phyloP scores from a whole-genome alignment of 2,113 vertebrate species.

The Balaenoptera acutorostrata region DNA sequence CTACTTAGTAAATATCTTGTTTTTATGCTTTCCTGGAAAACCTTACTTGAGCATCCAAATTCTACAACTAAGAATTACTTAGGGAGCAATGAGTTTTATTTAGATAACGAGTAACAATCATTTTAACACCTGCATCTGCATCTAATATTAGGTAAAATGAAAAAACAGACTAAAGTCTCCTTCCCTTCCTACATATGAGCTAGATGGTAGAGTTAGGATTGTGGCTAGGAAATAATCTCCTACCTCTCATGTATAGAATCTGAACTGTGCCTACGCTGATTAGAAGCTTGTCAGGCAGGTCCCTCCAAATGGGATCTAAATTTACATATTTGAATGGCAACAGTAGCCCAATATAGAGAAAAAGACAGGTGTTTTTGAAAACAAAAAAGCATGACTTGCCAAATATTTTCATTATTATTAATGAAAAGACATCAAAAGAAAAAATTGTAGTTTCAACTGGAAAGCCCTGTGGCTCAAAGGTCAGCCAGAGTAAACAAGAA shows the following conservation, averaged over 20 bases:
- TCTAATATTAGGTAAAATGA: background rate
- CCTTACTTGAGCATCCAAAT: background rate
- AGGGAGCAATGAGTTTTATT: background rate
- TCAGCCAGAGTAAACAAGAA: constrained; percentile 77
- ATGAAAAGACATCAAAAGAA: constrained; percentile 66
- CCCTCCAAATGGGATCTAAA: background rate
- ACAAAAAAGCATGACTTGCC: constrained; percentile 20
- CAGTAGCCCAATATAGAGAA: background rate
- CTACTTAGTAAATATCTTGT: background rate
- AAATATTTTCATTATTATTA: constrained; percentile 64
- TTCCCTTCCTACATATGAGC: background rate
- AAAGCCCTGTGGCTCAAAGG: constrained; percentile 67
- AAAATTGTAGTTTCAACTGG: constrained; percentile 66
- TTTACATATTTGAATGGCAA: background rate
- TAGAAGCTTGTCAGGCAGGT: background rate
- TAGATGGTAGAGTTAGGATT: background rate
- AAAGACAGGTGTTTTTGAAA: constrained; percentile 54
- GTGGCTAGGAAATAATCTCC: background rate
- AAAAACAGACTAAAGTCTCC: background rate
- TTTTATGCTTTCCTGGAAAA: background rate
- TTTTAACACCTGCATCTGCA: background rate
- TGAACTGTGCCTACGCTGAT: background rate
- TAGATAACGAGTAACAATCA: background rate
- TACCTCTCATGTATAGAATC: background rate
- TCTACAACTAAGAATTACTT: background rate